These are phyloP conservation scores for Crocallis elinguaria DNA, from an alignment of 2,888 invertebrate species.

Conservation along the genomic window DNA sequence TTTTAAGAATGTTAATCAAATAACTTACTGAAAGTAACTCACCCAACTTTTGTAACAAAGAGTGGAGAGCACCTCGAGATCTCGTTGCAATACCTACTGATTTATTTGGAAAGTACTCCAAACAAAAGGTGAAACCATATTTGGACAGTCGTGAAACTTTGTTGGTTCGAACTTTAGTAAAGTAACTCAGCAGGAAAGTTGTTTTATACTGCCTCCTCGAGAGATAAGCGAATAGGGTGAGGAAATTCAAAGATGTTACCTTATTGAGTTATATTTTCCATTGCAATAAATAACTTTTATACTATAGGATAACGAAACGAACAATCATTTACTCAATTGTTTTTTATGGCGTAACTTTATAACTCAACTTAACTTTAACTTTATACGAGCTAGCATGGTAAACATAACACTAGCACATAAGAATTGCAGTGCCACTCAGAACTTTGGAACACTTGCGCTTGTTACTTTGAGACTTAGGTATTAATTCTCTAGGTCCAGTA, in stretches of 20 bases:
- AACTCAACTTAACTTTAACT: too few relatives aligned
- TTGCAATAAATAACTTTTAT: too few relatives aligned
- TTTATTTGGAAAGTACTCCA: constrained; percentile 27
- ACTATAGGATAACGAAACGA: too few relatives aligned
- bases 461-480: too few relatives aligned
- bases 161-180: constrained; percentile 15
- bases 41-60: constrained; percentile 17
- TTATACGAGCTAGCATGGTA: too few relatives aligned
- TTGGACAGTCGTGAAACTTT: constrained; percentile 25
- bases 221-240: constrained; percentile 19
- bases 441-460: too few relatives aligned
- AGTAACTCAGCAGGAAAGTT: constrained; percentile 23
- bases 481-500: too few relatives aligned
- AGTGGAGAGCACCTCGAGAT: constrained; percentile 12
- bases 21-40: not conserved
- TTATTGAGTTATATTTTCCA: not conserved
- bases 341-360: too few relatives aligned
- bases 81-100: constrained; percentile 24
- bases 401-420: too few relatives aligned
- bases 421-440: too few relatives aligned
- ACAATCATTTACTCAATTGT: too few relatives aligned
- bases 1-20: too few relatives aligned
- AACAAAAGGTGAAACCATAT: constrained; percentile 28
- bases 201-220: constrained; percentile 14
- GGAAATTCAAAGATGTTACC: constrained; percentile 12